A percentile compares a stretch with the other conserved stretches of the same genome.
These are phyloP conservation scores for Squalus acanthias DNA, from an alignment of 2,797 vertebrate species.

Conservation along the genomic window DNA sequence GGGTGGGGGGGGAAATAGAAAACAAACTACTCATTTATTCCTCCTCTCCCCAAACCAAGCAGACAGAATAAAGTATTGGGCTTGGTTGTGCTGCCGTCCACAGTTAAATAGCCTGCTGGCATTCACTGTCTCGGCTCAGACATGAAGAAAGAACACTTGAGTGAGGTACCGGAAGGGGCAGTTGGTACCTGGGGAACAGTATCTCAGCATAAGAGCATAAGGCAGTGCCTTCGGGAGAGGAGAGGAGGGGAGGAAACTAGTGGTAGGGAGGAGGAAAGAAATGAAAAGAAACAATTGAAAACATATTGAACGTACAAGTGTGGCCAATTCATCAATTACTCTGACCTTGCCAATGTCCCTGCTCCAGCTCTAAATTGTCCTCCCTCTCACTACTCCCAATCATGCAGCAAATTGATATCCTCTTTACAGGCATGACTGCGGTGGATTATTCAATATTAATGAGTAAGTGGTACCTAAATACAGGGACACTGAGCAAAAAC, in stretches of 20 bases:
- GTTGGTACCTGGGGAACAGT: background rate
- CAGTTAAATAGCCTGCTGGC: background rate
- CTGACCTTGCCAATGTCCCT: background rate
- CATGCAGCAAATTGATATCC: background rate
- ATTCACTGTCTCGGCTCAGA: background rate
- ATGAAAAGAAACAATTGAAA: background rate
- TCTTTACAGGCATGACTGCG: background rate
- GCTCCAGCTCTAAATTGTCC: background rate
- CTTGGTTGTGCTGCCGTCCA: background rate
- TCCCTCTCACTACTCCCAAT: background rate
- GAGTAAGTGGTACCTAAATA: background rate
- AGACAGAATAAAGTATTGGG: background rate
- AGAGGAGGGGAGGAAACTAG: background rate
- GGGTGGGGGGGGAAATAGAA: background rate
- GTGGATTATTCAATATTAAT: background rate
- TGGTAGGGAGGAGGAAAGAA: background rate
- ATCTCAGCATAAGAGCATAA: background rate
- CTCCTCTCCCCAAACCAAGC: background rate
- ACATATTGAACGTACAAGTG: background rate
- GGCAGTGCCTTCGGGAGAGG: background rate
- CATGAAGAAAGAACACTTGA: background rate
- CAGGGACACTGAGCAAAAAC: background rate
- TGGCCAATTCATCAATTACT: background rate
- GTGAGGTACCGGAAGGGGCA: background rate
- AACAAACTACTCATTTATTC: background rate